Percentiles rank a stretch among this genome's conserved stretches.
These are phyloP conservation scores for Nebria salina DNA, from an alignment of 2,888 invertebrate species.

Conservation along the genomic window DNA sequence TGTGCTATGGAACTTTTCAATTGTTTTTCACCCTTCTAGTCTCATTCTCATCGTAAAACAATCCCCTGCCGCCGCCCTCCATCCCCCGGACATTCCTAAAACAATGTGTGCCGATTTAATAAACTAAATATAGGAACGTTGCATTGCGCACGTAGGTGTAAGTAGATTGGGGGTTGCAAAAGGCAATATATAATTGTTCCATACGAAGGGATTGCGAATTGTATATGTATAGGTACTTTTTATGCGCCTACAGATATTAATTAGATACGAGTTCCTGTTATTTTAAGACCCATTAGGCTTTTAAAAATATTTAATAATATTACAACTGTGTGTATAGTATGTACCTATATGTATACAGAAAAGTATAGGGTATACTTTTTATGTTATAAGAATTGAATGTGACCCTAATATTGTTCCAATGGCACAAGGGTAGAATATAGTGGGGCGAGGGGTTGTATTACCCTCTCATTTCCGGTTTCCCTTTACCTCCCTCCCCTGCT, in stretches of 20 bases:
- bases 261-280: too few species aligned
- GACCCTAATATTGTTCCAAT: background rate
- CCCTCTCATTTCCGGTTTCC: background rate
- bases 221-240: too few species aligned
- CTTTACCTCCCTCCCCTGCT: background rate
- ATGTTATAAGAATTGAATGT: too few species aligned
- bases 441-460: background rate
- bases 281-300: too few species aligned
- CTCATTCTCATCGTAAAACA: conserved; percentile 26
- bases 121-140: conserved; percentile 39
- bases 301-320: too few species aligned
- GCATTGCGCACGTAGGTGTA: conserved; percentile 11
- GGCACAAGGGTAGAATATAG: background rate
- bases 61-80: conserved; percentile 8
- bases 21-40: background rate
- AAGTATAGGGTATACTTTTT: too few species aligned
- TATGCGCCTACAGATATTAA: too few species aligned
- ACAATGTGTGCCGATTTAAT: conserved; percentile 41
- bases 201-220: too few species aligned
- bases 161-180: too few species aligned
- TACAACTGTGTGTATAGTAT: too few species aligned
- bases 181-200: too few species aligned
- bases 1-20: conserved; percentile 29
- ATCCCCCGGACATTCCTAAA: conserved; percentile 37
- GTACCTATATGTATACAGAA: too few species aligned